These are phyloP conservation scores for Probosciger aterrimus DNA, from an alignment of 2,113 vertebrate genomes.

Conservation along the genomic window DNA sequence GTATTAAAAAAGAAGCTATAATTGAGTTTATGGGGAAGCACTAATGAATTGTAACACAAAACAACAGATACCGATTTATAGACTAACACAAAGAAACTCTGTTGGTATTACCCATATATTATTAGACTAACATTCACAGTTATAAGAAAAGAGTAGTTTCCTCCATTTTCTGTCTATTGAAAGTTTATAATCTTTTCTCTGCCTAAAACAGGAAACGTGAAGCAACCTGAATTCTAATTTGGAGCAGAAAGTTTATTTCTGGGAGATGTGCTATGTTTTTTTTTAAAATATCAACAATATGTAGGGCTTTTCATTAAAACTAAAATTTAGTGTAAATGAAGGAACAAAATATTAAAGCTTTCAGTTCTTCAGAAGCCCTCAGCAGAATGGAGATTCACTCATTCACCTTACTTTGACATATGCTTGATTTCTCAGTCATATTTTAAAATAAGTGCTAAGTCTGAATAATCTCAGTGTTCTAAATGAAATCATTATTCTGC, in stretches of 20 bases:
- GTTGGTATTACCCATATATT: neutral
- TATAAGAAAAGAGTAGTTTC: neutral
- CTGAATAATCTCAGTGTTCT: neutral
- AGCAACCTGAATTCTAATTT: neutral
- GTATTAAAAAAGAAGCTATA: neutral
- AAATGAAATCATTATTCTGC: slow-evolving; percentile 61
- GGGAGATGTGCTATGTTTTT: neutral
- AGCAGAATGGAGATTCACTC: neutral
- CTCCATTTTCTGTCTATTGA: neutral
- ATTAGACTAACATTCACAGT: neutral
- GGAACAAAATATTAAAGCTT: neutral
- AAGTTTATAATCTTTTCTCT: neutral
- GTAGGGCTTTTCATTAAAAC: neutral
- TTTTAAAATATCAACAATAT: neutral
- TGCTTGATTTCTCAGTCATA: neutral
- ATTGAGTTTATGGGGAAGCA: neutral
- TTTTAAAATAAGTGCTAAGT: neutral
- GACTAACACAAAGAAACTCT: neutral
- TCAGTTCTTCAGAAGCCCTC: neutral
- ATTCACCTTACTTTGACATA: neutral
- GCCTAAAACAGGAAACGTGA: neutral
- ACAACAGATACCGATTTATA: neutral
- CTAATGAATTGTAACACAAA: neutral
- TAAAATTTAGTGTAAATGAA: neutral
- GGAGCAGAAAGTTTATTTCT: neutral